Evolutionary conservation across 2,113 vertebrate species (phyloP).

Genomic region (Sinocyclocheilus anophthalmus): DNA sequence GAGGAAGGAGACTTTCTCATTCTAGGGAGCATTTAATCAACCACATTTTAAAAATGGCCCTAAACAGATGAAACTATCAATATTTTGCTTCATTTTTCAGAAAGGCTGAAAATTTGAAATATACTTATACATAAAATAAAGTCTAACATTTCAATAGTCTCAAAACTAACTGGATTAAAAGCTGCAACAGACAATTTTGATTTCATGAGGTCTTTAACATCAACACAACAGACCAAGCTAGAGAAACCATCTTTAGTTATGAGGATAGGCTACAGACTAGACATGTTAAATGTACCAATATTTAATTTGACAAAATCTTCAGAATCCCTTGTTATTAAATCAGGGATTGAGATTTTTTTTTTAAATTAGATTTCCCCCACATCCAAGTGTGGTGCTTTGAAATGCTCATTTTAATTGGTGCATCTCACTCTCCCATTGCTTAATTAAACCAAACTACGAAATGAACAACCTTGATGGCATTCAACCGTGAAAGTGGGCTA

Average conservation of each 20-base stretch:
- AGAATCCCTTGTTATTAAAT: conserved; percentile 29
- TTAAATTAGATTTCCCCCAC: neutral
- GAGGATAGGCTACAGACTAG: neutral
- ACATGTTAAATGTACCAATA: neutral
- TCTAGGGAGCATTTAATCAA: neutral
- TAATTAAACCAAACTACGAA: conserved; percentile 8
- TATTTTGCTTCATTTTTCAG: neutral
- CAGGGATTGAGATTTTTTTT: neutral
- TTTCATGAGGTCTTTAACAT: conserved; percentile 11
- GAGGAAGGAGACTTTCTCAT: neutral
- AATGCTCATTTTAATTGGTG: neutral
- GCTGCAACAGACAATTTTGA: neutral
- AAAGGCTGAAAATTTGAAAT: neutral
- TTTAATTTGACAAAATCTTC: neutral
- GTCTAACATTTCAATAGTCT: too few relatives aligned
- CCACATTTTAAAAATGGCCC: neutral
- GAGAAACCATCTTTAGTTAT: neutral
- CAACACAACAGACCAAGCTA: neutral
- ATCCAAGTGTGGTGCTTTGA: conserved; percentile 21
- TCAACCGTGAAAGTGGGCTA: conserved; percentile 48
- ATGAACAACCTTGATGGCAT: conserved; percentile 48
- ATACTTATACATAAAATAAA: neutral
- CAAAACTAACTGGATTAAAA: neutral
- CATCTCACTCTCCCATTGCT: neutral
- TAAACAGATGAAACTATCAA: neutral